Conservation (phyloP, 2,113 vertebrate genomes). For the Crocuta crocuta region DNA sequence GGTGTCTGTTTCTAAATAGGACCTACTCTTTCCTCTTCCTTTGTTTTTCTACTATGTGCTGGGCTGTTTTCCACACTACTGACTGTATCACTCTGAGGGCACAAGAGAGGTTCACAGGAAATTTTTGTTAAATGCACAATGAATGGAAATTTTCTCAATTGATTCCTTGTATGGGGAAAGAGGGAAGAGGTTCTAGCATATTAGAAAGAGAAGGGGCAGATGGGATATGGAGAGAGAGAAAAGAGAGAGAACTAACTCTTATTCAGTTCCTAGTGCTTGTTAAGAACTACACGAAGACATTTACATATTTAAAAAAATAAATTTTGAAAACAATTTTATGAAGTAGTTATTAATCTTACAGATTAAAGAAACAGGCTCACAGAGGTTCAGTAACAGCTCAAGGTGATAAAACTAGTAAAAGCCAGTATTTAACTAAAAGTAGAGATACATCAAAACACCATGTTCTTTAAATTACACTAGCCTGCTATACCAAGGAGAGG, state of each 20-base stretch:
- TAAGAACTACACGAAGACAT: not conserved
- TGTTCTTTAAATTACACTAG: not conserved
- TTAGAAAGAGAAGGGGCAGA: slow-evolving; percentile 19
- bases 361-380: slow-evolving; percentile 30
- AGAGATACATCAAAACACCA: not conserved
- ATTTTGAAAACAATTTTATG: slow-evolving; percentile 4
- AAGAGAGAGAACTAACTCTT: not conserved
- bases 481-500: not conserved
- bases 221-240: not conserved
- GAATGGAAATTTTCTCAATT: not conserved
- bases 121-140: not conserved
- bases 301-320: slow-evolving; percentile 22
- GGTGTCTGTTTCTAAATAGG: not conserved
- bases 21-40: not conserved
- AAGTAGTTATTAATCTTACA: not conserved
- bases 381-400: not conserved
- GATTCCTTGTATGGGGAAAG: not conserved
- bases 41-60: not conserved
- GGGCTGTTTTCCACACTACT: not conserved
- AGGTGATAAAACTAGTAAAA: not conserved
- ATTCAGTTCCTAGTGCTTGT: not conserved
- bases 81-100: not conserved
- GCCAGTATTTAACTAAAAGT: not conserved
- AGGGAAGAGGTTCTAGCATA: not conserved
- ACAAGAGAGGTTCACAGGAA: not conserved